Base-by-base conservation (phyloP, 2,797 vertebrate species). In the Enteromius viviparus region DNA sequence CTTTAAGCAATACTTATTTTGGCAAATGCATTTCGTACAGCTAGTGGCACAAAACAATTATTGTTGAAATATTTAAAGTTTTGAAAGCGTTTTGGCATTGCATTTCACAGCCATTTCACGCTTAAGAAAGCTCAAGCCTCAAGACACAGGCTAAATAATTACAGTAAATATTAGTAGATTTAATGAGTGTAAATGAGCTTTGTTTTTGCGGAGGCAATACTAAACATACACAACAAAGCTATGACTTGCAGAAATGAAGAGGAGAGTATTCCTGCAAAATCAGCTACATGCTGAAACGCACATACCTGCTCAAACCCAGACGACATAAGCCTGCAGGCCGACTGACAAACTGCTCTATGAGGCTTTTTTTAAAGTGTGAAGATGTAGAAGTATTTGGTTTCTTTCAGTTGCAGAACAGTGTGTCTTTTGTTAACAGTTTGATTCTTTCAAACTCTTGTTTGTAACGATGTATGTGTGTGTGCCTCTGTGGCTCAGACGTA, bases 151-250 rank as follows among this genome's bases (percentile, higher is more conserved):
- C 8, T 72, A 62, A 49, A 81, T 81, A 81, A 64, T 74, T 81
- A 64, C 32, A 4, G 80, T 47, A 74, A 47, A 81, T 64, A 60
- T 74, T 26, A 51, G 64, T 49, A 81, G 47, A 74, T 65, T 74
- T 81, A 72, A 49, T 34, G 29, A 64, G 55, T 64, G 19, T 51
- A 74, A 81, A 81, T 51, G 29, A 74, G 80, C 42, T 62, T 51
- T 74, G 45, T 17, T 74, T 81, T 81, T 17, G 53, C 19, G 3
- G 42, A 74, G 80, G 55, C 42, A 51, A 51, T 64, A 2, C 42
- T 64, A 62, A 81, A 71, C 37, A 26, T 10, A 71, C 23, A 72
- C 53, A 62, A 21, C 14, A 2, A 26, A 49, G 55, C 55, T 17
- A 47, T 65, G 69, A 72, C 21, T 47, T 4, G 2, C 26, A 34